These are phyloP conservation scores for Campopleginae sp. DNA, from an alignment of 2,888 invertebrate species.

Conservation along the genomic window DNA sequence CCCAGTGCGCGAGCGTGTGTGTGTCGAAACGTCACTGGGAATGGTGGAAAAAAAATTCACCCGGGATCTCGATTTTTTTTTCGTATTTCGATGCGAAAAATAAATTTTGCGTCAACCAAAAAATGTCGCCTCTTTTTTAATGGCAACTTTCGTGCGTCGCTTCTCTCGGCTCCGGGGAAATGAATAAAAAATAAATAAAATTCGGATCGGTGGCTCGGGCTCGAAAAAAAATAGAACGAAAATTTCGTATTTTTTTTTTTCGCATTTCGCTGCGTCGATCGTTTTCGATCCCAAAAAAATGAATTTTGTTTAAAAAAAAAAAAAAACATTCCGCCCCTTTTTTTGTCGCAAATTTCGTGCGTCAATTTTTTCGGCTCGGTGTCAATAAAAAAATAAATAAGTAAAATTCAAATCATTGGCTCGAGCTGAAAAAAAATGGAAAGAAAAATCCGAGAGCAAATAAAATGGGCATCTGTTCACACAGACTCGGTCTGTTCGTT, in stretches of 20 bases:
- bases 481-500: conserved; percentile 66
- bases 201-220: neutral
- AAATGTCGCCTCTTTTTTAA: too few species aligned
- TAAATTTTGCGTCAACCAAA: neutral
- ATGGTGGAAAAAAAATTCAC: conserved; percentile 21
- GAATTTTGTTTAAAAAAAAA: neutral
- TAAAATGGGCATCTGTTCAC: conserved; percentile 42
- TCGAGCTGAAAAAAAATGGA: neutral
- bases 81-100: neutral
- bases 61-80: neutral
- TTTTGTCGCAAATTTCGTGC: too few species aligned
- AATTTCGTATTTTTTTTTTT: neutral
- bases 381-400: too few species aligned
- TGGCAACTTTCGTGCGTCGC: too few species aligned
- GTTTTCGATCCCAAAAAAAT: too few species aligned
- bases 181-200: too few species aligned
- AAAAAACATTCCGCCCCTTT: too few species aligned
- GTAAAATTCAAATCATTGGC: too few species aligned
- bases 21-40: conserved; percentile 20
- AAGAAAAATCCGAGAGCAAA: conserved; percentile 17
- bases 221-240: conserved; percentile 7
- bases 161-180: too few species aligned
- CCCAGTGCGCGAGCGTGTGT: neutral
- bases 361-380: too few species aligned
- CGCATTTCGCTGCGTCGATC: neutral